Conservation (phyloP, 2,888 invertebrate genomes). For the Callinectes sapidus region DNA sequence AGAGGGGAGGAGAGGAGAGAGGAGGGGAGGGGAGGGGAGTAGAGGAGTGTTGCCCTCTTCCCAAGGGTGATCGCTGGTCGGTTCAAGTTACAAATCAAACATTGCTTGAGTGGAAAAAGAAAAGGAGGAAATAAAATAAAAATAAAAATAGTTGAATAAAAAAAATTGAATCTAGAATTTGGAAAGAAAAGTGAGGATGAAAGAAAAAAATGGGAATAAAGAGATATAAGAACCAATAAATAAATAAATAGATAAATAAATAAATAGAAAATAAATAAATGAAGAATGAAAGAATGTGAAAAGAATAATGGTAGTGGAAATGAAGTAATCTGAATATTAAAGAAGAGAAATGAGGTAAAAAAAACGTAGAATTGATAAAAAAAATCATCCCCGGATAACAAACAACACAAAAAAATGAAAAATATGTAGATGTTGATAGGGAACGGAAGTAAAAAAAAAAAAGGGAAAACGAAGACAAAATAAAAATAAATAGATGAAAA, state of each 20-base stretch:
- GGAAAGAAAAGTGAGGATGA: background rate
- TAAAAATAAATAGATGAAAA: too few species aligned
- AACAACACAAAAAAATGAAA: too few species aligned
- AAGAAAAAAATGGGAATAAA: background rate
- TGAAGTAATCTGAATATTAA: too few species aligned
- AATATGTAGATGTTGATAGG: too few species aligned
- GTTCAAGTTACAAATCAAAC: background rate
- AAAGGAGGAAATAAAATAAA: background rate
- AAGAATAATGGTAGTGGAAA: background rate
- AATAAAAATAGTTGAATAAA: background rate
- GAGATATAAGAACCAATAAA: too few species aligned
- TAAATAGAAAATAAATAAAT: background rate
- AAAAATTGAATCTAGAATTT: background rate
- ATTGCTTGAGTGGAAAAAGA: background rate
- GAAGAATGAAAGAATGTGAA: background rate
- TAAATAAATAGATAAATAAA: background rate
- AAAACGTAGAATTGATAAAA: too few species aligned
- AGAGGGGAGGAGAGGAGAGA: background rate
- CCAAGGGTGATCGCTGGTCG: background rate
- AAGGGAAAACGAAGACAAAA: too few species aligned
- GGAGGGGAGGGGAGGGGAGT: background rate
- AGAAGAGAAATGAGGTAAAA: too few species aligned
- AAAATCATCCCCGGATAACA: too few species aligned
- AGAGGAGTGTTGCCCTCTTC: background rate
- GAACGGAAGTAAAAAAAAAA: too few species aligned